Evolutionary conservation across 1,140 invertebrate species (phyloP).

Genomic region (Drosophila auraria): DNA sequence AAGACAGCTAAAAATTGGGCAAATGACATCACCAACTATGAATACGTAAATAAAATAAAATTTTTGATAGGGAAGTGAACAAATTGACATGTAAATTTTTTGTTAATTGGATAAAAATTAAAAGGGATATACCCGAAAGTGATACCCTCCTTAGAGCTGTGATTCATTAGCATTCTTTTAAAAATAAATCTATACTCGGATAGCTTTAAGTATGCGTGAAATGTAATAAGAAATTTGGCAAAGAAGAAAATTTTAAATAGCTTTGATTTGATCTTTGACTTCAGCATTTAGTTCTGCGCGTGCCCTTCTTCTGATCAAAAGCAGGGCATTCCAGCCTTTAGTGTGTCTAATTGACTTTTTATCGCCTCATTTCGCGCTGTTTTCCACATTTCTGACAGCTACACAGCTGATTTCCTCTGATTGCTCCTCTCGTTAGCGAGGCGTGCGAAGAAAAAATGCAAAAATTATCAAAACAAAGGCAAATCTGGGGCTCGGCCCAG

Average conservation of each 20-base stretch:
- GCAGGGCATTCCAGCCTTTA: background rate
- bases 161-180: background rate
- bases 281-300: background rate
- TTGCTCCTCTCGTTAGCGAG: slow-evolving; percentile 47
- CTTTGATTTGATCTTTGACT: background rate
- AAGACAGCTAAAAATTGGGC: background rate
- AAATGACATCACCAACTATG: slow-evolving; percentile 1
- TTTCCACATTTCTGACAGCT: slow-evolving; percentile 19
- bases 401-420: slow-evolving; percentile 38
- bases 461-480: slow-evolving; percentile 36
- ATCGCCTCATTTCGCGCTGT: slow-evolving; percentile 13
- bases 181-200: slow-evolving; percentile 12
- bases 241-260: background rate
- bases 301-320: background rate
- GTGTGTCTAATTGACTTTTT: slow-evolving; percentile 32
- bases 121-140: background rate
- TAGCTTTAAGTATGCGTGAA: background rate
- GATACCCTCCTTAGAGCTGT: too few relatives aligned
- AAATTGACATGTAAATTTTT: background rate
- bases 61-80: background rate
- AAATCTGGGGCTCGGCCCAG: slow-evolving; percentile 41
- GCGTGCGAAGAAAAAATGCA: slow-evolving; percentile 34
- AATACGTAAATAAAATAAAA: background rate
- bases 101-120: background rate
- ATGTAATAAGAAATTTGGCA: background rate